These are phyloP conservation scores for Sebastolobus altivelis DNA, from an alignment of 2,797 vertebrate species.

Conservation along the genomic window DNA sequence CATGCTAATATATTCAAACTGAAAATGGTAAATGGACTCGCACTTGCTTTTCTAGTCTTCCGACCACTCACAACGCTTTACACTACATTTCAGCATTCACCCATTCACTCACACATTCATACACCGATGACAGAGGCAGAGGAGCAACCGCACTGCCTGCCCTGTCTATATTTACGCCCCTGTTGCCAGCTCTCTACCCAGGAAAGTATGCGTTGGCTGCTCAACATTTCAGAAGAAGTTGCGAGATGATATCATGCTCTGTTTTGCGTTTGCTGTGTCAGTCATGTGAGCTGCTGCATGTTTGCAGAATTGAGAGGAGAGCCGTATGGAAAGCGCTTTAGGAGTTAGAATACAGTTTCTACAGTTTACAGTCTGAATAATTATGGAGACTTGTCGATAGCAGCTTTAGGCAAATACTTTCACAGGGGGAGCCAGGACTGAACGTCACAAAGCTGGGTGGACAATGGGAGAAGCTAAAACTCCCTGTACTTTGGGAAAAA, in stretches of 20 bases:
- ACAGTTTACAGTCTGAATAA: conserved; percentile 15
- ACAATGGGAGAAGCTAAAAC: conserved; percentile 12
- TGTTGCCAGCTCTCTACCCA: conserved; percentile 9
- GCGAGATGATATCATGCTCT: conserved; percentile 41
- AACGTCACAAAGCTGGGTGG: neutral
- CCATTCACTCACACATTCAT: too few relatives aligned
- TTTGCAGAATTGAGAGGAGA: neutral
- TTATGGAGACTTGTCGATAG: neutral
- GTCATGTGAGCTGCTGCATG: neutral
- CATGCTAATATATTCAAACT: too few relatives aligned
- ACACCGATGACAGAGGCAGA: too few relatives aligned
- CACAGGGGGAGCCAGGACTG: neutral
- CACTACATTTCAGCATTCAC: too few relatives aligned
- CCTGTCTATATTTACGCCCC: neutral
- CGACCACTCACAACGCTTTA: too few relatives aligned
- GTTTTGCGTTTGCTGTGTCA: conserved; percentile 45
- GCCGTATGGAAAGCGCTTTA: neutral
- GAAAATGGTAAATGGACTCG: too few relatives aligned
- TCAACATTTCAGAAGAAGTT: conserved; percentile 35
- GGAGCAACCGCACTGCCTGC: neutral
- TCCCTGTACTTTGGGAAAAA: neutral
- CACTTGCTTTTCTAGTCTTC: too few relatives aligned
- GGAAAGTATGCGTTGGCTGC: conserved; percentile 43
- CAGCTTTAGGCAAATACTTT: conserved; percentile 10
- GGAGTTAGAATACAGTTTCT: neutral